Evolutionary conservation across 2,888 invertebrate genomes (phyloP).

Genomic region (Drosophila acutilabella): DNA sequence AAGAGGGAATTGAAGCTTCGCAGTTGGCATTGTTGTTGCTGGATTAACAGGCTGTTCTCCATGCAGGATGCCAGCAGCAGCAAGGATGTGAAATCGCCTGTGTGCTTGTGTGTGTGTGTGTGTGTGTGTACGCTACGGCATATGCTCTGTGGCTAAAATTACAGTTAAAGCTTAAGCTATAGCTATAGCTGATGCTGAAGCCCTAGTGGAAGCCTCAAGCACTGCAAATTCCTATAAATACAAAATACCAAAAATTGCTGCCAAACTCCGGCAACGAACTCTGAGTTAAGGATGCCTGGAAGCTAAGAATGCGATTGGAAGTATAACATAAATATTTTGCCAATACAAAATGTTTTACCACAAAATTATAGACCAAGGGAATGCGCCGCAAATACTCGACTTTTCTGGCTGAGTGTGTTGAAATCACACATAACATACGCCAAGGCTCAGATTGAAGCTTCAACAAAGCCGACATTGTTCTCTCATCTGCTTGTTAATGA

Average conservation of each 20-base stretch:
- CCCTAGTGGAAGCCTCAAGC: slow-evolving; percentile 22
- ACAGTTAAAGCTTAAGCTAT: slow-evolving; percentile 24
- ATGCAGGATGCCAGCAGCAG: slow-evolving; percentile 18
- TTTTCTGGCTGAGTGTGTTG: slow-evolving; percentile 1
- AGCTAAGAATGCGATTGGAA: slow-evolving; percentile 42
- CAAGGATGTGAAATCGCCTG: background rate
- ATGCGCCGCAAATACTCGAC: slow-evolving; percentile 27
- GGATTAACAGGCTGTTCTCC: slow-evolving; percentile 61
- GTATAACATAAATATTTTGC: slow-evolving; percentile 68
- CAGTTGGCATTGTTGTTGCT: slow-evolving; percentile 57
- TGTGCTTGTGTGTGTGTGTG: slow-evolving; percentile 15
- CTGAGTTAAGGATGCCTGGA: slow-evolving; percentile 13
- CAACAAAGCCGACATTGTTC: slow-evolving; percentile 34
- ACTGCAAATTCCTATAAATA: slow-evolving; percentile 50
- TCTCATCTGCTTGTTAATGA: slow-evolving; percentile 39
- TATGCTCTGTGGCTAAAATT: slow-evolving; percentile 39
- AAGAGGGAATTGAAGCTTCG: slow-evolving; percentile 24
- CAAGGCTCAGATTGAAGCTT: slow-evolving; percentile 1
- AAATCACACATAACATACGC: slow-evolving; percentile 12
- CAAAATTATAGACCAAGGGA: slow-evolving; percentile 37
- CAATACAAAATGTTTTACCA: slow-evolving; percentile 54
- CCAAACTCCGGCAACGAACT: slow-evolving; percentile 28
- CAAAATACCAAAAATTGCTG: slow-evolving; percentile 64
- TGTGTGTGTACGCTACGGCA: slow-evolving; percentile 52
- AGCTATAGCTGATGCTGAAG: slow-evolving; percentile 9